phyloP scores from a whole-genome alignment of 2,888 invertebrate genomes.

The Drosophila birchii region DNA sequence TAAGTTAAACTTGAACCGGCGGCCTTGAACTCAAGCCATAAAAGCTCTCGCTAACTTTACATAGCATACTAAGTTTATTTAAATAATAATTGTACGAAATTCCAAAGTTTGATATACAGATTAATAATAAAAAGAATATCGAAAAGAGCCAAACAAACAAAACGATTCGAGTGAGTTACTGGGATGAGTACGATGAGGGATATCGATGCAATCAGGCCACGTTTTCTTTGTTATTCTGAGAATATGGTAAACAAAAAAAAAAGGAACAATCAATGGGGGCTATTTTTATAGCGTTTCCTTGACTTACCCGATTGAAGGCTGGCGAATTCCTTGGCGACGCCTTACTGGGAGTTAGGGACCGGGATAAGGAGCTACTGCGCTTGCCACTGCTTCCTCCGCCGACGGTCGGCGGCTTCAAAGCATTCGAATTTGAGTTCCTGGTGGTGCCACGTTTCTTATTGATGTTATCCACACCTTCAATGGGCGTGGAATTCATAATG shows the following conservation, averaged over 20 bases:
- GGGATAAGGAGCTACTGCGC: conserved; percentile 59
- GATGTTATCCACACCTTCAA: conserved; percentile 56
- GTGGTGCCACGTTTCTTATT: conserved; percentile 43
- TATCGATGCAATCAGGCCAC: conserved; percentile 49
- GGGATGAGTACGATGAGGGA: conserved; percentile 11
- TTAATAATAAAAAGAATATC: conserved; percentile 45
- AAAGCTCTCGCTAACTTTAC: conserved; percentile 22
- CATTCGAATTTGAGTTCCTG: conserved; percentile 46
- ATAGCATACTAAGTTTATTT: conserved; percentile 54
- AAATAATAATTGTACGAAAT: conserved; percentile 49
- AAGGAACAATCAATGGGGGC: not conserved
- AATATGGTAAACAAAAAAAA: conserved; percentile 23
- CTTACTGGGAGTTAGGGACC: conserved; percentile 66
- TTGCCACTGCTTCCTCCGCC: conserved; percentile 11
- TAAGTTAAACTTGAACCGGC: conserved; percentile 1
- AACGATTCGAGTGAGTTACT: conserved; percentile 23
- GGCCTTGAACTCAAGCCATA: conserved; percentile 4
- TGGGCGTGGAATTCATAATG: conserved; percentile 82
- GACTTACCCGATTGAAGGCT: conserved; percentile 30
- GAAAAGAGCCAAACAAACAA: conserved; percentile 36
- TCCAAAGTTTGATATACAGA: conserved; percentile 38
- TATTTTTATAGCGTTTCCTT: conserved; percentile 21
- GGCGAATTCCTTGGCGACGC: conserved; percentile 60
- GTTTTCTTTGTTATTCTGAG: conserved; percentile 79
- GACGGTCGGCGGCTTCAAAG: conserved; percentile 52